Conservation (phyloP, 1,140 invertebrate species). For the Apis florea region DNA sequence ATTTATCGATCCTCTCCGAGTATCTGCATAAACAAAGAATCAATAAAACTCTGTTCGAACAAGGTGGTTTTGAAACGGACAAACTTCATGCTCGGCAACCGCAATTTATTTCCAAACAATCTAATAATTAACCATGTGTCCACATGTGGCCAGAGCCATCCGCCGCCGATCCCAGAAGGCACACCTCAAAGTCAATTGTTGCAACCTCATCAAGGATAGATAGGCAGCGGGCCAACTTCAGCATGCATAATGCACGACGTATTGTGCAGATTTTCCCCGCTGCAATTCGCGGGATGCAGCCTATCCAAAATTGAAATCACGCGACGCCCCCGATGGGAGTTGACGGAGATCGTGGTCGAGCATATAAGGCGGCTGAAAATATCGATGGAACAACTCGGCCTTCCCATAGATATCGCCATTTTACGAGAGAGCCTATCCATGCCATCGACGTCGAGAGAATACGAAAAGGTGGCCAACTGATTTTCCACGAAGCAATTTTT, state of each 20-base stretch:
- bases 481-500: too few relatives aligned
- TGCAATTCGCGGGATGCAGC: constrained; percentile 30
- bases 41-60: too few relatives aligned
- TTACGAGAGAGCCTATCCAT: constrained; percentile 40
- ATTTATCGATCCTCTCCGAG: too few relatives aligned
- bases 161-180: constrained; percentile 13
- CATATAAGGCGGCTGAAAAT: not conserved
- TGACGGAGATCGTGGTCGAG: constrained; percentile 13
- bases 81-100: not conserved
- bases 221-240: constrained; percentile 20
- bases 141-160: not conserved
- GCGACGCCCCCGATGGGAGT: constrained; percentile 35
- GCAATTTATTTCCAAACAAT: not conserved
- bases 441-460: not conserved
- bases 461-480: not conserved
- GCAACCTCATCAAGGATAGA: constrained; percentile 48
- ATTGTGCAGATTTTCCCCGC: constrained; percentile 31
- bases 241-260: constrained; percentile 22
- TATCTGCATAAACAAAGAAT: too few relatives aligned
- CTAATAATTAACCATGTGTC: constrained; percentile 11
- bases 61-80: too few relatives aligned
- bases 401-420: constrained; percentile 40
- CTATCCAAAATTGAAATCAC: constrained; percentile 58
- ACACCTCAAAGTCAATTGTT: constrained; percentile 4
- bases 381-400: not conserved